Conservation (phyloP, 2,113 vertebrate genomes). For the Mandrillus leucophaeus region DNA sequence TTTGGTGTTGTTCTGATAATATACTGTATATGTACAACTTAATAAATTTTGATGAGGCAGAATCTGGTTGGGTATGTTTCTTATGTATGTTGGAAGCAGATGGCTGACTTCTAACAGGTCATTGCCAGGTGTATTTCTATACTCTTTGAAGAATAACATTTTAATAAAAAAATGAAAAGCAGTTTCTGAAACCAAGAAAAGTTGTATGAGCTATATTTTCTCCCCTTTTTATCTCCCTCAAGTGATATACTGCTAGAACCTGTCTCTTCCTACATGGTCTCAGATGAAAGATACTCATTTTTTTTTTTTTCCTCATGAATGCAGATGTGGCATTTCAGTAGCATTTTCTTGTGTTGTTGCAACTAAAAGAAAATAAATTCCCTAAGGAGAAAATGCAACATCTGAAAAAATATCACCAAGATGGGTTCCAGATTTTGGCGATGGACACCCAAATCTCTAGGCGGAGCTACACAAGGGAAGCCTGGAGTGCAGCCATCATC, state of each 20-base stretch:
- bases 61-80: constrained; percentile 62
- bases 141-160: constrained; percentile 76
- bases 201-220: constrained; percentile 6
- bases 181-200: constrained; percentile 49
- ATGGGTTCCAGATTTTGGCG: background rate
- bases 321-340: background rate
- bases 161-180: constrained; percentile 82
- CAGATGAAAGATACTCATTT: background rate
- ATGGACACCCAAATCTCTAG: background rate
- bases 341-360: background rate
- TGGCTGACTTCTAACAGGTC: constrained; percentile 63
- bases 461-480: too few relatives aligned
- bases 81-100: constrained; percentile 59
- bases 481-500: background rate
- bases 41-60: constrained; percentile 59
- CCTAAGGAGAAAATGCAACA: background rate
- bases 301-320: background rate
- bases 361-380: constrained; percentile 2
- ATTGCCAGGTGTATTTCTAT: constrained; percentile 76
- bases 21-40: background rate
- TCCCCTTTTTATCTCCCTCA: background rate
- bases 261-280: background rate
- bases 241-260: background rate
- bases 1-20: constrained; percentile 11
- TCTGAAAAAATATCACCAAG: background rate